Evolutionary conservation across 2,797 vertebrate species (phyloP), one percentile per base, ranked within the genome.

Genomic region (Pipistrellus nathusii): DNA sequence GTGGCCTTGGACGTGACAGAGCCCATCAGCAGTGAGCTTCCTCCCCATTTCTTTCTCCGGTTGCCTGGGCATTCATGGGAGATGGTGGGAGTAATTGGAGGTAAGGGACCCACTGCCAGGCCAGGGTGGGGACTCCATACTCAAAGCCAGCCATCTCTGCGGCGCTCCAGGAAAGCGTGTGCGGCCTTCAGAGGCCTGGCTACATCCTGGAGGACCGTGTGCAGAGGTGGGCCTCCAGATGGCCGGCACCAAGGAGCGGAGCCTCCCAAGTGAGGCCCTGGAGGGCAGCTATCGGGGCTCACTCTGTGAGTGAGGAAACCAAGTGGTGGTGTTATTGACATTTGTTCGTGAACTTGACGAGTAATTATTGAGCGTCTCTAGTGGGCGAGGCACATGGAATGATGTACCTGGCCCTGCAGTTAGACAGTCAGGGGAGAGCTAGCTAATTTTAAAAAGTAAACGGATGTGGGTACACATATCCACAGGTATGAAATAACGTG

Each of bases 401-500:
- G 27, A 71, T 21, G 81, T 66, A 21, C 44, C 41, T 5, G 14
- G 48, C n/a, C 21, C 5, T 41, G 15, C 15, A 53, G 66, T 35
- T 18, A 17, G 81, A 48, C 20, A 17, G 76, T 51, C 68, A 66
- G 35, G 27, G 10, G 20, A 85, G 83, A 76, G 14, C 6, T 66
- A 71, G 53, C 30, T 73, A 90, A 11, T 38, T 90, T 83, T 27
- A 41, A 87, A 91, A 32, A 81, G 72, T 68, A 68, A 77, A 69
- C 2, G 32, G 9, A 5, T 64, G 25, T 72, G 41, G 71, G 27
- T 69, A 3, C 32, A 62, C 12, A 46, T 25, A 41, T 14, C 48
- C 17, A 44, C 18, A 44, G 72, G 20, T 27, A 69, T 68, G 25
- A 81, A 68, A 82, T 66, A n/a, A 77, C 64, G 4, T 41, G 78